Percentiles rank a stretch among this genome's conserved stretches.
Conservation (phyloP, 2,888 invertebrate species). For the Parelbella ahira region DNA sequence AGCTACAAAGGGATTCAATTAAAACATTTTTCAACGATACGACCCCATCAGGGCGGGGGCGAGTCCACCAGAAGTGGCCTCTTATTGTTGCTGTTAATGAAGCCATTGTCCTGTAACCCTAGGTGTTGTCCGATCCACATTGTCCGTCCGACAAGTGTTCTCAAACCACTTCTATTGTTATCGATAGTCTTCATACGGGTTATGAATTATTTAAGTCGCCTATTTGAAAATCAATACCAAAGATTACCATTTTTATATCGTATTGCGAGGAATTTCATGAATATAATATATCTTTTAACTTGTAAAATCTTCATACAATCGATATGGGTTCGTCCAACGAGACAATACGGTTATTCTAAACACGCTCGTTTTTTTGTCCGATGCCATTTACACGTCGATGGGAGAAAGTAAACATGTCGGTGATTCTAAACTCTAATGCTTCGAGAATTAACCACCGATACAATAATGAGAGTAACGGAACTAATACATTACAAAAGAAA, state of each 20-base stretch:
- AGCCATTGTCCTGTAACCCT: constrained; percentile 58
- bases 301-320: constrained; percentile 14
- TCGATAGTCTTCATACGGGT: constrained; percentile 15
- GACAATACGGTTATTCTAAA: neutral
- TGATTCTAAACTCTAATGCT: neutral
- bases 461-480: constrained; percentile 42
- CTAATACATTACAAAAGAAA: constrained; percentile 40
- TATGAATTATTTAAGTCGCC: constrained; percentile 17
- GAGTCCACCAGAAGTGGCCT: constrained; percentile 42
- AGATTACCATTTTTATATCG: constrained; percentile 3
- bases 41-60: constrained; percentile 30
- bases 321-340: constrained; percentile 1
- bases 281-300: neutral
- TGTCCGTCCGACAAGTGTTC: constrained; percentile 57
- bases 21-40: constrained; percentile 48
- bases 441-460: constrained; percentile 29
- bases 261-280: neutral
- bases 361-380: neutral
- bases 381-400: constrained; percentile 41
- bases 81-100: constrained; percentile 70
- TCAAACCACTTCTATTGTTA: constrained; percentile 53
- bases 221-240: constrained; percentile 14
- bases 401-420: constrained; percentile 49
- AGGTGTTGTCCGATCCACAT: constrained; percentile 60
- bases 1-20: constrained; percentile 43